Evolutionary conservation across 2,888 invertebrate species (phyloP).

Genomic region (Netelia melanura): DNA sequence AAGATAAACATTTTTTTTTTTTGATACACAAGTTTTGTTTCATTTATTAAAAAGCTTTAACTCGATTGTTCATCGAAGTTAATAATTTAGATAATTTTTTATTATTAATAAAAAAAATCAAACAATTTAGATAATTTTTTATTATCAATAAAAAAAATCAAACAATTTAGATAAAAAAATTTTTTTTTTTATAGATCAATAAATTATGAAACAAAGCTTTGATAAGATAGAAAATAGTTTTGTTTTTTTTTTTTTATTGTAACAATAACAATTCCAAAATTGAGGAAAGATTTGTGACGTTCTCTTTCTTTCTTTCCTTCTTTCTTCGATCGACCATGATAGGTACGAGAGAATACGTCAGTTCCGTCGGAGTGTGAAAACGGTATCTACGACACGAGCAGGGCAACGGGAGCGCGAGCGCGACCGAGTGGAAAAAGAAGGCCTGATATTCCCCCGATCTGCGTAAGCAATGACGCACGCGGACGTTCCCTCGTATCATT

Average conservation of each 20-base stretch:
- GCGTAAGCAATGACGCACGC: conserved; percentile 74
- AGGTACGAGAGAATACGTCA: neutral
- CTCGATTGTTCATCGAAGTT: too few species aligned
- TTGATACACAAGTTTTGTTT: neutral
- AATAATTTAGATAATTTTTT: neutral
- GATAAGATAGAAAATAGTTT: conserved; percentile 8
- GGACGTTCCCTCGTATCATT: conserved; percentile 54
- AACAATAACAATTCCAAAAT: too few species aligned
- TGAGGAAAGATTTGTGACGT: neutral
- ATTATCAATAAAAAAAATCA: too few species aligned
- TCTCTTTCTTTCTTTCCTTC: conserved; percentile 18
- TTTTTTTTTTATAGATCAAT: too few species aligned
- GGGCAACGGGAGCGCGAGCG: neutral
- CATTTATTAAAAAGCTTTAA: neutral
- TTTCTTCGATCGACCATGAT: neutral
- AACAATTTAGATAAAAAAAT: too few species aligned
- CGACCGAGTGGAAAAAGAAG: conserved; percentile 65
- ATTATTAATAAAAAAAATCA: too few species aligned
- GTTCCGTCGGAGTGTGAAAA: neutral
- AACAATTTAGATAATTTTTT: too few species aligned
- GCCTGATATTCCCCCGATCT: conserved; percentile 66
- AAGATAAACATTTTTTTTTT: neutral
- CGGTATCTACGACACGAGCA: conserved; percentile 25
- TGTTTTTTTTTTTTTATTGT: neutral
- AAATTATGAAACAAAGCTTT: neutral